Conservation (phyloP, 2,888 invertebrate genomes). For the Lacanobia oleracea region DNA sequence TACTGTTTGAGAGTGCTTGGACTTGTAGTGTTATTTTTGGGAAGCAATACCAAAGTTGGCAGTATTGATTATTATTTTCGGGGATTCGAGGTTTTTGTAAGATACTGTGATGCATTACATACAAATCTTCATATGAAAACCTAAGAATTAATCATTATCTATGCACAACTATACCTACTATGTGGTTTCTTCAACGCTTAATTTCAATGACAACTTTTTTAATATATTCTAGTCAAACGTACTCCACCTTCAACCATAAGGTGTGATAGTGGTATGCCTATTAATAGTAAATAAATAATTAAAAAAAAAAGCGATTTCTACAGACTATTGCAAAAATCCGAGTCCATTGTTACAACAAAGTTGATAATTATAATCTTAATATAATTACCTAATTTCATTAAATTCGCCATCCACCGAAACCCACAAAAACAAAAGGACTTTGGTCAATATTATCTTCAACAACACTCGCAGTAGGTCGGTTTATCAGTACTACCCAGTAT, state of each 20-base stretch:
- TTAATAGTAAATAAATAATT: no score
- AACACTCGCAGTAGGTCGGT: slow-evolving; percentile 11
- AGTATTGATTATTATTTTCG: background rate
- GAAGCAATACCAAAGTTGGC: background rate
- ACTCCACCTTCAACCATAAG: no score
- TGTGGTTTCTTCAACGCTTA: no score
- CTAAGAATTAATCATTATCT: background rate
- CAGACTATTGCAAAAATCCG: background rate
- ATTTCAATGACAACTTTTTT: no score
- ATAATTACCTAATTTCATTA: background rate
- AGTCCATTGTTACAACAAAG: background rate
- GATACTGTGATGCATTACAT: no score
- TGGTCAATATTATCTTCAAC: background rate
- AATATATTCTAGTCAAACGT: no score
- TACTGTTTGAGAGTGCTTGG: background rate
- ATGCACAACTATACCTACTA: background rate
- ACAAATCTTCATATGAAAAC: background rate
- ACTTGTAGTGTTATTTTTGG: background rate
- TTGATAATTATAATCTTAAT: background rate
- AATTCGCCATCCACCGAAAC: background rate
- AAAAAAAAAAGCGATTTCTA: background rate
- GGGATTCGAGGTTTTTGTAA: no score
- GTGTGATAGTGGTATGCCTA: no score
- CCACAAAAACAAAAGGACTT: slow-evolving; percentile 17
- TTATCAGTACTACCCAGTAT: slow-evolving; percentile 43